Conservation (phyloP, 2,888 invertebrate genomes). For the Elysia crispata region DNA sequence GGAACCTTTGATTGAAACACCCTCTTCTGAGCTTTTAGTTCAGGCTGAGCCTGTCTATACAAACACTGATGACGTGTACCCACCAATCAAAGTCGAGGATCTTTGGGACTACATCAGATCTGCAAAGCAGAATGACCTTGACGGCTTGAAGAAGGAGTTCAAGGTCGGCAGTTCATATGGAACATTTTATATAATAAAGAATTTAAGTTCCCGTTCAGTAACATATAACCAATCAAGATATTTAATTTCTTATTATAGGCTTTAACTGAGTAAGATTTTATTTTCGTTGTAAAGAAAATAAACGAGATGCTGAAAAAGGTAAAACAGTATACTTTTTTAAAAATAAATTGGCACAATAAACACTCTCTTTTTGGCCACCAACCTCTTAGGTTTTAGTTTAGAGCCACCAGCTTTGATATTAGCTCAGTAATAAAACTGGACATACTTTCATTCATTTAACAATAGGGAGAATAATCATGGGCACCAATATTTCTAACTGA, state of each 20-base stretch:
- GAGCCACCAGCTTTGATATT: not conserved
- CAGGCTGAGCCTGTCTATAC: conserved; percentile 70
- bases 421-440: not conserved
- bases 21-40: conserved; percentile 51
- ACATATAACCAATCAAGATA: too few relatives aligned
- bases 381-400: not conserved
- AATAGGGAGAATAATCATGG: too few relatives aligned
- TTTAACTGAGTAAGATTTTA: too few relatives aligned
- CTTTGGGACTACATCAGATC: conserved; percentile 75
- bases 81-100: conserved; percentile 73
- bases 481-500: too few relatives aligned
- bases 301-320: too few relatives aligned
- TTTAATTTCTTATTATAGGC: too few relatives aligned
- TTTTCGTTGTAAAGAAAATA: too few relatives aligned
- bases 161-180: conserved; percentile 63
- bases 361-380: too few relatives aligned
- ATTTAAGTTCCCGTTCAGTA: too few relatives aligned
- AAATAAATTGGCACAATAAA: too few relatives aligned
- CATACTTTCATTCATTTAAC: too few relatives aligned
- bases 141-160: conserved; percentile 72
- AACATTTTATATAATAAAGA: not conserved
- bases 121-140: conserved; percentile 69
- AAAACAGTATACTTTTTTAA: too few relatives aligned
- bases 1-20: conserved; percentile 64
- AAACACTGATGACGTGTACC: conserved; percentile 63